Conservation (phyloP, 2,888 invertebrate species). For the Micoletzkya japonica region DNA sequence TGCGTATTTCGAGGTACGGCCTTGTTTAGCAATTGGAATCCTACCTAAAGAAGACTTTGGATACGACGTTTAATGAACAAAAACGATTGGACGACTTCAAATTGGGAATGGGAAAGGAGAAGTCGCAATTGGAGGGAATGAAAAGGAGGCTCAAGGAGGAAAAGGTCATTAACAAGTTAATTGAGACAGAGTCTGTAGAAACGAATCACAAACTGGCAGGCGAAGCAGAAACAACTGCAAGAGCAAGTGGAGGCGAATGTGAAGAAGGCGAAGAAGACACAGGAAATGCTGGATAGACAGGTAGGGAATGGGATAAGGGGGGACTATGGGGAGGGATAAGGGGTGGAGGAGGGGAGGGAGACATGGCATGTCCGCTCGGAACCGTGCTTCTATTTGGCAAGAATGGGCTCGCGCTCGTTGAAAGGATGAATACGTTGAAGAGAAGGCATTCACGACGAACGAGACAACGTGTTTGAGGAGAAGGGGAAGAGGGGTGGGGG, state of each 20-base stretch:
- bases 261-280: slow-evolving; percentile 26
- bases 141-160: slow-evolving; percentile 21
- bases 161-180: background rate
- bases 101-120: slow-evolving; percentile 25
- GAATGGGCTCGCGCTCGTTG: too few relatives aligned
- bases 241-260: slow-evolving; percentile 7
- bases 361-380: too few relatives aligned
- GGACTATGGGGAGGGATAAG: too few relatives aligned
- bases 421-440: too few relatives aligned
- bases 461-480: too few relatives aligned
- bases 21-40: slow-evolving; percentile 19
- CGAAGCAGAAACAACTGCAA: background rate
- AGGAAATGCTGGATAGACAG: slow-evolving; percentile 16
- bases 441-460: too few relatives aligned
- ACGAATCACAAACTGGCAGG: background rate
- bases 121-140: slow-evolving; percentile 23
- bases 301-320: too few relatives aligned
- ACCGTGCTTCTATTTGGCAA: too few relatives aligned
- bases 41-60: slow-evolving; percentile 25
- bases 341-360: too few relatives aligned
- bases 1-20: background rate
- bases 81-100: slow-evolving; percentile 17
- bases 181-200: background rate
- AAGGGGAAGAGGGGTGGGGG: too few relatives aligned
- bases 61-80: slow-evolving; percentile 24